Base-by-base conservation (phyloP, 2,888 invertebrate species). In the Ariolimax columbianus region DNA sequence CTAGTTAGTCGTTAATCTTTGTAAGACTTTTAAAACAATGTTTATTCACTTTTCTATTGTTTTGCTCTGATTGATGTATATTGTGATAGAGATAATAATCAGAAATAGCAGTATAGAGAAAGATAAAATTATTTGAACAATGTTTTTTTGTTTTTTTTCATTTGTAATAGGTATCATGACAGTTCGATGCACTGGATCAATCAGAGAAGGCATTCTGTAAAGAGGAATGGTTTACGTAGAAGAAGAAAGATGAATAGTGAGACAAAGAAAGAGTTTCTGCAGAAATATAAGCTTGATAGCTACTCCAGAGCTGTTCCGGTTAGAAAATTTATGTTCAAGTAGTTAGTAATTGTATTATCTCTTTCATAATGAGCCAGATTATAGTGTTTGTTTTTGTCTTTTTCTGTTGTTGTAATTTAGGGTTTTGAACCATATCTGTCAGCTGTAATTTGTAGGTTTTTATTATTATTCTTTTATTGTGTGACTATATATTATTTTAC, bases 231-330 rank as follows among this genome's bases (percentile, higher is more conserved):
- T 59, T 63, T 38, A 59, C 38, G 38, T 40, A 68, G 19, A 36
- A 26, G 30, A 36, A 33, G n/a, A 51, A 83, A 78, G 55, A 83
- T 83, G 83, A 78, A 59, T 38, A 79, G 73, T 79, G 79, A 79
- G 17, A 33, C 59, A 72, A 79, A 55, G 40, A 84, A 79, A 73
- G 84, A 84, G 26, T 84, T 84, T 79, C 72, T 79, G 3, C 84
- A 79, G n/a, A 84, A 79, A 36, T 84, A 84, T 73, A 79, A 55
- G 38, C 79, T 77, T 72, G 79, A 84, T 51, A 72, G 63, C 26
- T 84, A 84, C 43, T 84, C 84, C 9, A 72, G 84, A 59, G 84
- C 84, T 51, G 43, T 84, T 59, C 84, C 84, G 14, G 59, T 79
- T 1, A 84, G 72, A 36, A 59, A 40, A 3, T 33, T 47, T 59